These are phyloP conservation scores for Brachionus asplanchnoidis DNA, from an alignment of 1,140 invertebrate species.

Conservation along the genomic window DNA sequence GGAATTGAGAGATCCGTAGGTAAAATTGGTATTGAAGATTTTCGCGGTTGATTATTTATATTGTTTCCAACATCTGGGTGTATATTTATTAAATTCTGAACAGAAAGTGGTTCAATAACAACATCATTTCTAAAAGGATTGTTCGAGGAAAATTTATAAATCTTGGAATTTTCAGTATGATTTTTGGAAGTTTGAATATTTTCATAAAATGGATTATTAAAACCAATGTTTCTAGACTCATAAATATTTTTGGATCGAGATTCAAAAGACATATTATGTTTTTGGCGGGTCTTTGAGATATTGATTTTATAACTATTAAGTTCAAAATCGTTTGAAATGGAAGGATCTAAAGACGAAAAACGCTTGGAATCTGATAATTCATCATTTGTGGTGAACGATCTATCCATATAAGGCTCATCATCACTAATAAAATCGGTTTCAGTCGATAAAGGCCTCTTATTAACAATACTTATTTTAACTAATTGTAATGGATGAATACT, in stretches of 20 bases:
- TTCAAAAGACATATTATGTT: background rate
- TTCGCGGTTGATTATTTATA: background rate
- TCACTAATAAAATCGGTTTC: background rate
- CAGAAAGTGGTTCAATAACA: background rate
- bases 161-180: background rate
- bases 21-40: background rate
- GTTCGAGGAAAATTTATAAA: background rate
- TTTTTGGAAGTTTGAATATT: background rate
- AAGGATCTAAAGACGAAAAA: background rate
- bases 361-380: background rate
- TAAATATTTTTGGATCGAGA: background rate
- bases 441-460: background rate
- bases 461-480: conserved; percentile 4
- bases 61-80: background rate
- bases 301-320: background rate
- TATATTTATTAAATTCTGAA: background rate
- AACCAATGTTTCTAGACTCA: background rate
- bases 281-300: background rate
- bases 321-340: conserved; percentile 14
- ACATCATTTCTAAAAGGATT: background rate
- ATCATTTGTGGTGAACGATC: background rate
- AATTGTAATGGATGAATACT: background rate
- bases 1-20: background rate
- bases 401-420: background rate
- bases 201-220: conserved; percentile 9